A percentile compares a stretch with the other conserved stretches of the same genome.
Evolutionary conservation across 2,888 invertebrate genomes (phyloP).

Genomic region (Cryptops parisi): DNA sequence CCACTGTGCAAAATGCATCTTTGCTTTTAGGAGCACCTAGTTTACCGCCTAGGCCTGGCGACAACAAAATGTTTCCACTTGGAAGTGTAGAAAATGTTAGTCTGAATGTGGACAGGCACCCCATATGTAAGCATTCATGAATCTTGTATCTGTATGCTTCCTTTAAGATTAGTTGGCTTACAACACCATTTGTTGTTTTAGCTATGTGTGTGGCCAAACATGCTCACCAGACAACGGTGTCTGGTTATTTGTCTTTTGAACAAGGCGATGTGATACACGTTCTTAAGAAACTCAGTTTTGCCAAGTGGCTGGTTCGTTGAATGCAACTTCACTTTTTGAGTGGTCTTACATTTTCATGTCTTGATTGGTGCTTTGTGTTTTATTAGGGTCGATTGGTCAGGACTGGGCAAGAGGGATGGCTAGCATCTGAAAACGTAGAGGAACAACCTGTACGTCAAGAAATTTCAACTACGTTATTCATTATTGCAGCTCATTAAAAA

Average conservation of each 20-base stretch:
- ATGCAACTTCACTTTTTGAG: no score
- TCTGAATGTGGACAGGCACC: conserved; percentile 1
- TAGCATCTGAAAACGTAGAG: not conserved
- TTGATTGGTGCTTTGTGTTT: no score
- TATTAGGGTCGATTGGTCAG: not conserved
- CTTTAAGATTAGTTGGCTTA: not conserved
- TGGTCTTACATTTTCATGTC: no score
- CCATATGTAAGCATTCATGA: conserved; percentile 7
- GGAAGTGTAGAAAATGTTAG: not conserved
- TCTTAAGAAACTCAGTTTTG: conserved; percentile 25
- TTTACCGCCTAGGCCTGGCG: conserved; percentile 6
- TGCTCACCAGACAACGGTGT: conserved; percentile 2
- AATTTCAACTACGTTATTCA: no score
- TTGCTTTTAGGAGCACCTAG: conserved; percentile 5
- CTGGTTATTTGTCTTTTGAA: conserved; percentile 23
- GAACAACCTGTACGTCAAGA: not conserved
- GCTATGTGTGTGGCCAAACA: conserved; percentile 6
- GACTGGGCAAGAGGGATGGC: not conserved
- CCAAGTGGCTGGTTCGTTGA: conserved; percentile 30
- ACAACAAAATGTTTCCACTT: not conserved
- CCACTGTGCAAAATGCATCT: no score
- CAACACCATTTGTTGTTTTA: not conserved
- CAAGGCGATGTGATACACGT: conserved; percentile 29
- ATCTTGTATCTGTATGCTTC: not conserved
- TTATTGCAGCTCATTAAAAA: no score